Evolutionary conservation across 2,888 invertebrate genomes (phyloP), one percentile per base, ranked within the genome.

Genomic region (Pandemis cinnamomeana): DNA sequence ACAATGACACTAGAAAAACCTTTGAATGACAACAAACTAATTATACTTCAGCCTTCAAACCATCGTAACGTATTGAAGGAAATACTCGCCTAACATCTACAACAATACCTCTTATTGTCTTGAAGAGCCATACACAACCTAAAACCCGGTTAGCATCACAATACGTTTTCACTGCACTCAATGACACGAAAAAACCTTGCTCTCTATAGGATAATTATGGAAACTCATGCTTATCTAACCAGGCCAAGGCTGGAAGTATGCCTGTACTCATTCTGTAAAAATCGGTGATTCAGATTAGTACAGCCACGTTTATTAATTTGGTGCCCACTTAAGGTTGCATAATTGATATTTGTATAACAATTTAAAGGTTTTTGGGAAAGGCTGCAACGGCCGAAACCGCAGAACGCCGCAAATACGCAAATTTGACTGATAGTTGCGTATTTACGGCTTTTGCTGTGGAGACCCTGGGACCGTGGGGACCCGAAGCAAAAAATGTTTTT

Each of bases 151-250:
- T 27, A 69, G 27, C 13, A 42, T 27, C 11, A 69, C 58, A 58
- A 69, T 64, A 48, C 44, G 53, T 55, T 72, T 63, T 67, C 53
- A 8, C 51, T 44, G 44, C 41, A 66, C 44, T 48, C 48, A 68
- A 68, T 66, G 51, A 64, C 63, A 64, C 41, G n/a, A 41, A 46
- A 36, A 48, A 55, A 62, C 74, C 74, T 74, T 74, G 74, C 27
- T 67, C 70, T 36, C 61, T 20, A 71, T 74, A 62, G 53, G 48
- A 66, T 69, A 70, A 46, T 66, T 53, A 71, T 74, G 71, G 74
- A 67, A 53, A 70, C 68, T 70, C 73, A 62, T 74, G 74, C 13
- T 20, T 71, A 71, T 74, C 74, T 41, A 67, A 67, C 61, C 15
- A 8, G 74, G 74, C 62, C 74, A 74, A 74, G 74, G 74, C 7